Percentiles rank a stretch among this genome's conserved stretches.
phyloP scores from a whole-genome alignment of 2,888 invertebrate species.

The Diloba caeruleocephala region DNA sequence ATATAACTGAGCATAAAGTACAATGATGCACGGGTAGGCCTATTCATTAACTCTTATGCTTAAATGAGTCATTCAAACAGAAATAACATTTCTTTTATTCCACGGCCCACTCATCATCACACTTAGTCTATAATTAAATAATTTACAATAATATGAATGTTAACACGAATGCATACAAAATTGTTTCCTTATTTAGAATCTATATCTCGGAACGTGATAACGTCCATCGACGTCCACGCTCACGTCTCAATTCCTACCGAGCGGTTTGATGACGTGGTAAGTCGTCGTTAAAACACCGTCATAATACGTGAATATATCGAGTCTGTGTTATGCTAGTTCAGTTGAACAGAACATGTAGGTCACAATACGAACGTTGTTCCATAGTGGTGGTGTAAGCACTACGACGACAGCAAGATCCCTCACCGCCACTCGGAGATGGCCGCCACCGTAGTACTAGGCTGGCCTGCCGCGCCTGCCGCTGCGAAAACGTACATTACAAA shows the following conservation, averaged over 20 bases:
- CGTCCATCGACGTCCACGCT: constrained; percentile 54
- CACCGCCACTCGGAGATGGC: constrained; percentile 90
- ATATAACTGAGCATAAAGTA: constrained; percentile 87
- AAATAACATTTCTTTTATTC: constrained; percentile 50
- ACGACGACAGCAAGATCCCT: constrained; percentile 76
- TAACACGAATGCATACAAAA: constrained; percentile 82
- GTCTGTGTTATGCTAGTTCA: constrained; percentile 53
- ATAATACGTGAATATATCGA: constrained; percentile 60
- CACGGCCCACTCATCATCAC: constrained; percentile 67
- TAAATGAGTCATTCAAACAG: constrained; percentile 64
- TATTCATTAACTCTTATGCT: constrained; percentile 58
- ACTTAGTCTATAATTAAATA: constrained; percentile 78
- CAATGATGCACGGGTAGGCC: constrained; percentile 74
- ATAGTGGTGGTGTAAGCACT: constrained; percentile 43
- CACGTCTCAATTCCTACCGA: constrained; percentile 61
- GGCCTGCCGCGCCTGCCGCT: constrained; percentile 82
- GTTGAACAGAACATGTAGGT: constrained; percentile 48
- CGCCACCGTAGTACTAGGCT: constrained; percentile 89
- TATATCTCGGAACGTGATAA: constrained; percentile 48
- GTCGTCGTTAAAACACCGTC: constrained; percentile 59
- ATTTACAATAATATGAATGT: constrained; percentile 83
- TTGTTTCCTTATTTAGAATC: constrained; percentile 60
- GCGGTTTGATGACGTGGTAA: constrained; percentile 50
- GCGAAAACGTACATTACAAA: constrained; percentile 38
- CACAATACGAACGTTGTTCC: constrained; percentile 51